phyloP scores from a whole-genome alignment of 1,140 invertebrate species.

The Ganaspis sp. region DNA sequence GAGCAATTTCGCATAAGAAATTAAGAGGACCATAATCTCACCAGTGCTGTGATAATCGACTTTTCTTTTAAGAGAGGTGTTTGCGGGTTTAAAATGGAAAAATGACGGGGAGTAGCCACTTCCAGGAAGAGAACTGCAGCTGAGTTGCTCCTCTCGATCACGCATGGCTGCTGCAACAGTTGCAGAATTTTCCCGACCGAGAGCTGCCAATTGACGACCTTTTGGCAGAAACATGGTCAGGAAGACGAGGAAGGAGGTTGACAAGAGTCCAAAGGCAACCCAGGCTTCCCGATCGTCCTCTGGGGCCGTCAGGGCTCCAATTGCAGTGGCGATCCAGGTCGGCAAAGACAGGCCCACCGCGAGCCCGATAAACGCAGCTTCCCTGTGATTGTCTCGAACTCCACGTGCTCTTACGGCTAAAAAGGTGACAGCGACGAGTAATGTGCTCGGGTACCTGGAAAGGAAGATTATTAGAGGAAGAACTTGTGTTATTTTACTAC shows the following conservation, averaged over 20 bases:
- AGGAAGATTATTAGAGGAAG: too few relatives aligned
- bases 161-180: conserved; percentile 61
- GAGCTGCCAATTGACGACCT: conserved; percentile 91
- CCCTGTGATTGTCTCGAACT: conserved; percentile 94
- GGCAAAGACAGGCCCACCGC: conserved; percentile 89
- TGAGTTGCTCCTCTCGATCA: conserved; percentile 75
- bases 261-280: conserved; percentile 89
- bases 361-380: conserved; percentile 91
- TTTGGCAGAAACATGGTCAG: conserved; percentile 96
- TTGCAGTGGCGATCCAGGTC: conserved; percentile 88
- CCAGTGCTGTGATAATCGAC: conserved; percentile 72
- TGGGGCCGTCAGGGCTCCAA: conserved; percentile 80
- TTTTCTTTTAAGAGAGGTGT: conserved; percentile 82
- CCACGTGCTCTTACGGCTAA: conserved; percentile 89
- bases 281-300: conserved; percentile 90
- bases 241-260: conserved; percentile 89
- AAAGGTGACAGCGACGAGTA: conserved; percentile 89
- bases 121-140: conserved; percentile 86
- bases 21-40: conserved; percentile 49
- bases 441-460: conserved; percentile 85
- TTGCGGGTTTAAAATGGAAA: conserved; percentile 92
- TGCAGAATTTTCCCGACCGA: conserved; percentile 83
- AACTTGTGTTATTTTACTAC: too few relatives aligned
- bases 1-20: too few relatives aligned
- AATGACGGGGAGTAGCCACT: conserved; percentile 92